Base-by-base conservation (phyloP, 23 tunicate species). In the Ciona savignyi region DNA sequence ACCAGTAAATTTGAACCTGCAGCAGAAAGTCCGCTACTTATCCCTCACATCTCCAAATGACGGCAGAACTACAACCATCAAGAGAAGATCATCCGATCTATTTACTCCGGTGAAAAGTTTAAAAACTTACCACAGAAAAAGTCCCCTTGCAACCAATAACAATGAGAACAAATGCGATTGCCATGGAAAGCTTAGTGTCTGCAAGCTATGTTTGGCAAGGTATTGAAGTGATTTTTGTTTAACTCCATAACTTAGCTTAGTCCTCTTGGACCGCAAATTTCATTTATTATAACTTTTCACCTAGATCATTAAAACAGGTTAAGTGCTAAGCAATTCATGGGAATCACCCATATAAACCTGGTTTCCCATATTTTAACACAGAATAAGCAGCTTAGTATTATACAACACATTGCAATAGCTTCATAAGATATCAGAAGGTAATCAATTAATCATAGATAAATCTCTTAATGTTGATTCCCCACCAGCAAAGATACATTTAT, bases 161-260 rank as follows among this genome's bases (percentile, higher is more conserved):
- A 42, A 35, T 25, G 35, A 67, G 3, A 70, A 79, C 25, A 30
- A 56, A 11, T 82, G 87, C 70, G 31, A 32, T 25, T 82, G 87
- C 49, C 74, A 67, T 75, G 87, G 87, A 67, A 82, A 75, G 29
- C 60, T 82, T 62, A 74, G 74, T 23, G 80, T 82, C 0, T 82
- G 87, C 62, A 49, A 69, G 74, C 67, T 72, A 61, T 82, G 87
- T 35, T 34, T 82, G 3, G 87, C 87, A n/a, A 82, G 87, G 87
- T 82, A 29, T 20, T 65, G 23, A n/a, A n/a, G n/a, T n/a, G n/a
- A n/a, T n/a, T n/a, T n/a, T n/a, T n/a, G n/a, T n/a, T n/a, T n/a
- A n/a, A n/a, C n/a, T n/a, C n/a, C n/a, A n/a, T n/a, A n/a, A n/a
- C n/a, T n/a, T n/a, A n/a, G n/a, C n/a, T n/a, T n/a, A n/a, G n/a